phyloP scores from a whole-genome alignment of 2,113 vertebrate genomes.

The Crotalus helleri region DNA sequence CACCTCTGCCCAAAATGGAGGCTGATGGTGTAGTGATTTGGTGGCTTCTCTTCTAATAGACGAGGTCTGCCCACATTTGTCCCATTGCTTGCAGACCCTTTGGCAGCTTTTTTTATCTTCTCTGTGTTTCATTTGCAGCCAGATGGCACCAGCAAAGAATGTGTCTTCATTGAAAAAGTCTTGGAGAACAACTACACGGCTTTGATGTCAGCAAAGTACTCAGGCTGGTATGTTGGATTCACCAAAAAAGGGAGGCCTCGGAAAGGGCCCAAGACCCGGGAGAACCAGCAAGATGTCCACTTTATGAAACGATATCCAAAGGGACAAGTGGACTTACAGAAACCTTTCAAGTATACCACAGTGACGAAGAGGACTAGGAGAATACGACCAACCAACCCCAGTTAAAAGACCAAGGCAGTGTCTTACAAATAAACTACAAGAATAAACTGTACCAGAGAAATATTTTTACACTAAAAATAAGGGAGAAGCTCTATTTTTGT shows the following conservation, averaged over 20 bases:
- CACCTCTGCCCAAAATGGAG: neutral
- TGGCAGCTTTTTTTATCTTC: neutral
- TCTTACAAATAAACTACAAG: slow-evolving; percentile 62
- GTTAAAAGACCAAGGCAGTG: slow-evolving; percentile 63
- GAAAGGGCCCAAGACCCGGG: slow-evolving; percentile 81
- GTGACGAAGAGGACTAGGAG: slow-evolving; percentile 83
- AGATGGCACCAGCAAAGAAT: slow-evolving; percentile 80
- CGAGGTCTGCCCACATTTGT: neutral
- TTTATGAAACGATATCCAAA: slow-evolving; percentile 88
- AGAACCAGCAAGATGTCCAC: slow-evolving; percentile 87
- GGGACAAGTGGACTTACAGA: slow-evolving; percentile 80
- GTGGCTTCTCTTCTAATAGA: neutral
- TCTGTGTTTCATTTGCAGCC: slow-evolving; percentile 62
- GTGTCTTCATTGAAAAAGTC: slow-evolving; percentile 86
- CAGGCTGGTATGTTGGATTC: slow-evolving; percentile 86
- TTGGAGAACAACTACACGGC: slow-evolving; percentile 87
- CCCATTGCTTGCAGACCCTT: neutral
- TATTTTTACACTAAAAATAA: slow-evolving; percentile 85
- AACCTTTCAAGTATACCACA: slow-evolving; percentile 85
- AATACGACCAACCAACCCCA: slow-evolving; percentile 76
- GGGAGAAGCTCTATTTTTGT: slow-evolving; percentile 86
- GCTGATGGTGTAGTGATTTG: neutral
- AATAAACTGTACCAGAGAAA: slow-evolving; percentile 77
- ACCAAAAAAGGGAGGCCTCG: slow-evolving; percentile 84
- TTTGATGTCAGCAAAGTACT: slow-evolving; percentile 83